phyloP scores from a whole-genome alignment of 1,140 invertebrate species.

The Sycophila sp. region DNA sequence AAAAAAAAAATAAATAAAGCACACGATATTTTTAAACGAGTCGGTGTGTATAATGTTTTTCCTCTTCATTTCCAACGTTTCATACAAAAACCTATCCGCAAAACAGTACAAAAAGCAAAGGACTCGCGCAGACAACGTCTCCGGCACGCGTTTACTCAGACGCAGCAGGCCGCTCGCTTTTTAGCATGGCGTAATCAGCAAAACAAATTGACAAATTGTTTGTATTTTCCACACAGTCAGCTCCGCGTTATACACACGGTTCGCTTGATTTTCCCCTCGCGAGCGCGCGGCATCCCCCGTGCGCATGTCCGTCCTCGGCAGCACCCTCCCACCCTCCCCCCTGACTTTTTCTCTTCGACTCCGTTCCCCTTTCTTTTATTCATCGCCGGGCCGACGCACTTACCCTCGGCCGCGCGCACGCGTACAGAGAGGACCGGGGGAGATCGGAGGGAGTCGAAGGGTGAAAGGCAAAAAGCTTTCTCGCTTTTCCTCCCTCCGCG shows the following conservation, averaged over 20 bases:
- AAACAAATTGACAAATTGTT: conserved; percentile 37
- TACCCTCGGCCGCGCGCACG: background rate
- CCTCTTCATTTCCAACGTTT: too few species aligned
- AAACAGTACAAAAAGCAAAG: too few species aligned
- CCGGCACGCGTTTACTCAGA: too few species aligned
- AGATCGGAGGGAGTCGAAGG: too few species aligned
- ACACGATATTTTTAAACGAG: too few species aligned
- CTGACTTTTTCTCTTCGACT: conserved; percentile 33
- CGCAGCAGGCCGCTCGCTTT: too few species aligned
- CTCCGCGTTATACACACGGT: background rate
- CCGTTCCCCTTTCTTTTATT: conserved; percentile 28
- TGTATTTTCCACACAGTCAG: conserved; percentile 31
- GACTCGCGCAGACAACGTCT: too few species aligned
- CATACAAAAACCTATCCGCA: too few species aligned
- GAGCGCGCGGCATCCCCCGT: background rate
- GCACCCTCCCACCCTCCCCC: background rate
- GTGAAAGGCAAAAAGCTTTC: conserved; percentile 30
- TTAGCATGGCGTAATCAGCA: conserved; percentile 27
- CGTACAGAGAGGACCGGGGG: too few species aligned
- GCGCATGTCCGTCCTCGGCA: background rate
- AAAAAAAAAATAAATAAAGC: too few species aligned
- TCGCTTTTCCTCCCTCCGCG: conserved; percentile 34
- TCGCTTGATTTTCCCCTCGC: background rate
- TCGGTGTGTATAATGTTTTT: too few species aligned
- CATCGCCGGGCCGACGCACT: background rate